Evolutionary conservation across 2,797 vertebrate species (phyloP).

Genomic region (Hoplostethus mediterraneus): DNA sequence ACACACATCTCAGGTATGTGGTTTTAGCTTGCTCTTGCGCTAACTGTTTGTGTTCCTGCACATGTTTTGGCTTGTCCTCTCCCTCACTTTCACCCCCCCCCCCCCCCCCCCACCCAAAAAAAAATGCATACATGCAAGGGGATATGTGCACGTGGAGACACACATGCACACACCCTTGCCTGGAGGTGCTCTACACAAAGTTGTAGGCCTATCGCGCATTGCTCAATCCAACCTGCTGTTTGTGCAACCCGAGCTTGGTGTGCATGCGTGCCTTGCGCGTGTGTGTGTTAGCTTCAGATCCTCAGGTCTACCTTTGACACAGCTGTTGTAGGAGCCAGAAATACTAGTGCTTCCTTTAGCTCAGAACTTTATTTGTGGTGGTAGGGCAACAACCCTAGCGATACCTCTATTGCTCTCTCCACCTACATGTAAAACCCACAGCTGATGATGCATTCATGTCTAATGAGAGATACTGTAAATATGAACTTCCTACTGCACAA

Average conservation of each 20-base stretch:
- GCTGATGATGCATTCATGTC: too few species aligned
- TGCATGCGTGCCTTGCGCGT: constrained; percentile 14
- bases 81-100: constrained; percentile 20
- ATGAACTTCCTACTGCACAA: too few species aligned
- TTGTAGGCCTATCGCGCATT: constrained; percentile 36
- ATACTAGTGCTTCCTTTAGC: constrained; percentile 36
- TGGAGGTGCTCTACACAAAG: constrained; percentile 25
- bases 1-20: constrained; percentile 74
- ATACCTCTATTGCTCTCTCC: too few species aligned
- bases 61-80: constrained; percentile 71
- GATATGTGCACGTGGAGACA: not conserved
- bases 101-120: not conserved
- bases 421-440: too few species aligned
- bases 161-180: constrained; percentile 5
- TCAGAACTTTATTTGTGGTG: constrained; percentile 2
- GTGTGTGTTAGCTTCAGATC: constrained; percentile 25
- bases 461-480: too few species aligned
- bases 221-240: constrained; percentile 52
- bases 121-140: constrained; percentile 10
- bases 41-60: constrained; percentile 49
- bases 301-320: constrained; percentile 67
- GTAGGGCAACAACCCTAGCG: too few species aligned
- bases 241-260: constrained; percentile 57
- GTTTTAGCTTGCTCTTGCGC: constrained; percentile 57
- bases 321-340: constrained; percentile 71